phyloP scores from a whole-genome alignment of 2,888 invertebrate genomes.

The Macroteleia sp. region DNA sequence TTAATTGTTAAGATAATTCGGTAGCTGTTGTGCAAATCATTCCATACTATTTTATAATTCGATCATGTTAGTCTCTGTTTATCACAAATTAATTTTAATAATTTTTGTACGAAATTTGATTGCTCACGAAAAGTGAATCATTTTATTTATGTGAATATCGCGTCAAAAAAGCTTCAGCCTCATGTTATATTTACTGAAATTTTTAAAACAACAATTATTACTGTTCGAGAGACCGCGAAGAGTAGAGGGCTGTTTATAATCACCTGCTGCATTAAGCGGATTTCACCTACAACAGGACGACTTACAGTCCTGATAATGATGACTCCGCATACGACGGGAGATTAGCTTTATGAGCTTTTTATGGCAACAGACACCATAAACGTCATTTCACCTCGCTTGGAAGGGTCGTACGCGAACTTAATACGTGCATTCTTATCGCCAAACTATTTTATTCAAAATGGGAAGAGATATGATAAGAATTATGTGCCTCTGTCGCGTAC shows the following conservation, averaged over 20 bases:
- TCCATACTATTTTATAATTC: no score
- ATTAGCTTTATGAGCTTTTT: constrained; percentile 71
- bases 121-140: constrained; percentile 22
- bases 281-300: constrained; percentile 38
- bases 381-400: constrained; percentile 62
- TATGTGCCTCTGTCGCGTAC: constrained; percentile 15
- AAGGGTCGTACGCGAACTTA: constrained; percentile 40
- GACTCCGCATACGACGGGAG: constrained; percentile 46
- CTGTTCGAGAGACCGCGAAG: constrained; percentile 14
- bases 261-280: constrained; percentile 39
- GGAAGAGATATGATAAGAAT: constrained; percentile 35
- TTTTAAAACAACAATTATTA: constrained; percentile 40
- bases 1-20: no score
- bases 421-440: constrained; percentile 43
- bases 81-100: no score
- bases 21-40: no score
- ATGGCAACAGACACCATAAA: constrained; percentile 67
- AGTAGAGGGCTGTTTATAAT: constrained; percentile 50
- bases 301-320: constrained; percentile 52
- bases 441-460: constrained; percentile 24
- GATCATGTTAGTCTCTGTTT: no score
- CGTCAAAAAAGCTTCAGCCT: constrained; percentile 21
- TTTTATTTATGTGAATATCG: constrained; percentile 13
- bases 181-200: constrained; percentile 31
- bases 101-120: no score